These are phyloP conservation scores for Acanthurus lineatus DNA, from an alignment of 2,797 vertebrate genomes.

Conservation along the genomic window DNA sequence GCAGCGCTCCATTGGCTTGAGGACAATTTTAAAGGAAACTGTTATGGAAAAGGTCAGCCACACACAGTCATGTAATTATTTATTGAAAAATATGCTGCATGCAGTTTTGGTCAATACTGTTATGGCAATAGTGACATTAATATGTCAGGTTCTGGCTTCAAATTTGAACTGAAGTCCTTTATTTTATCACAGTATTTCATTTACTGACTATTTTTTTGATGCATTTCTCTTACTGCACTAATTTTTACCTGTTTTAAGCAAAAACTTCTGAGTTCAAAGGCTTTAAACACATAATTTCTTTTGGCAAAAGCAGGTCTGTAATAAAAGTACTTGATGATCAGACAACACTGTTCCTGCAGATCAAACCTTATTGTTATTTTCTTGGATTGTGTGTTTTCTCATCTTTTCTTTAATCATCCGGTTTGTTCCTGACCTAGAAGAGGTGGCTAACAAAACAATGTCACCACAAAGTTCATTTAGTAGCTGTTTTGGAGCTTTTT, in stretches of 20 bases:
- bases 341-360: background rate
- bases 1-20: constrained; percentile 2
- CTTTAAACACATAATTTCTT: background rate
- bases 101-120: background rate
- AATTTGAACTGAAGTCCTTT: background rate
- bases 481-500: background rate
- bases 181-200: background rate
- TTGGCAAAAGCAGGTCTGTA: background rate
- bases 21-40: background rate
- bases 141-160: background rate
- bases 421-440: background rate
- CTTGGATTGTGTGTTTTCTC: background rate
- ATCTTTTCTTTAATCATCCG: background rate
- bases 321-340: background rate
- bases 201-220: background rate
- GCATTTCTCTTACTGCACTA: background rate
- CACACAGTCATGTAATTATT: background rate
- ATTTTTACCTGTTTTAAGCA: background rate
- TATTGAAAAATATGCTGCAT: background rate
- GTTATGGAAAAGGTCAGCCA: background rate
- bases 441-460: background rate
- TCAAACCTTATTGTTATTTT: background rate
- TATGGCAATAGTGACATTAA: background rate
- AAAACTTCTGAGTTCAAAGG: background rate
- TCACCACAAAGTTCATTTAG: background rate